phyloP scores from a whole-genome alignment of 2,797 vertebrate species.

The Selene dorsalis region DNA sequence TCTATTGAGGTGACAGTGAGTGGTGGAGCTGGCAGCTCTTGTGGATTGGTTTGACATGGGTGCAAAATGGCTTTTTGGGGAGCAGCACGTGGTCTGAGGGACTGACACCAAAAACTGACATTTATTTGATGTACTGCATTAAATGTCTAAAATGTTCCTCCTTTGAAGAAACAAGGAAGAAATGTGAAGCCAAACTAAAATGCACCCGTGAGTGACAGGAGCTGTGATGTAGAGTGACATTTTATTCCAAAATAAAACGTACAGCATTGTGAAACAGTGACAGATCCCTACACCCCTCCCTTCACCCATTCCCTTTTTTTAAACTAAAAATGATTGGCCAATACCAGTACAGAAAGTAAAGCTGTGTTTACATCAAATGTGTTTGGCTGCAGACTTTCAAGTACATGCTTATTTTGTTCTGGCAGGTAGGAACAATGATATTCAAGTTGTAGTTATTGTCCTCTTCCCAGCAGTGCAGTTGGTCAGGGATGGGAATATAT shows the following conservation, averaged over 20 bases:
- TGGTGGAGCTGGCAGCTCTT: slow-evolving; percentile 23
- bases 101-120: slow-evolving; percentile 45
- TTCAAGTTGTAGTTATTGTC: slow-evolving; percentile 20
- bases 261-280: slow-evolving; percentile 7
- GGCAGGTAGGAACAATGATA: slow-evolving; percentile 9
- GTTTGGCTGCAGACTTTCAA: slow-evolving; percentile 3
- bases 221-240: slow-evolving; percentile 2
- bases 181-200: slow-evolving; percentile 18
- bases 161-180: slow-evolving; percentile 30
- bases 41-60: slow-evolving; percentile 31
- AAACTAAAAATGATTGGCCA: neutral
- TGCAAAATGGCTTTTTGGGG: slow-evolving; percentile 46
- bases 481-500: slow-evolving; percentile 44
- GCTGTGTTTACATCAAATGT: no score
- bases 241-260: slow-evolving; percentile 18
- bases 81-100: slow-evolving; percentile 26
- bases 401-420: slow-evolving; percentile 21
- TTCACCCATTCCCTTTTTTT: no score
- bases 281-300: neutral
- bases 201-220: slow-evolving; percentile 7
- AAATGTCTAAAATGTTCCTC: slow-evolving; percentile 39
- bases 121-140: slow-evolving; percentile 40
- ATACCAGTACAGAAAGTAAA: neutral
- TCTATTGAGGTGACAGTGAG: slow-evolving; percentile 43
- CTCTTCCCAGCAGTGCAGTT: slow-evolving; percentile 22